Conservation (phyloP, 2,888 invertebrate genomes). For the Chirona hameri region DNA sequence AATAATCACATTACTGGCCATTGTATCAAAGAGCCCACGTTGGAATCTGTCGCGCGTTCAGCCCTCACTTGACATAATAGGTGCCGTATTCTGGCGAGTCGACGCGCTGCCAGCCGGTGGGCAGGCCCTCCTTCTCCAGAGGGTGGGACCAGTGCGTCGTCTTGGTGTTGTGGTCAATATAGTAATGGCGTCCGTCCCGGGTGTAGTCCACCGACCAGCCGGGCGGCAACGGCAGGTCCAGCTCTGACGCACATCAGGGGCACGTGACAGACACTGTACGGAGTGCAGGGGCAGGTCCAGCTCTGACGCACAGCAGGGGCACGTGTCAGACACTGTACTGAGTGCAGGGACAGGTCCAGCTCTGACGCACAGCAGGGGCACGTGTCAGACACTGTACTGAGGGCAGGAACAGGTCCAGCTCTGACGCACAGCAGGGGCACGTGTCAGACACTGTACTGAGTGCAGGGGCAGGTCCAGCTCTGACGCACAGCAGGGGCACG, state of each 20-base stretch:
- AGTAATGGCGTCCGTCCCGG: conserved; percentile 79
- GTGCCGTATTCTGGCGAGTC: conserved; percentile 92
- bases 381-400: conserved; percentile 91
- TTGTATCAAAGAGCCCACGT: too few species aligned
- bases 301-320: neutral
- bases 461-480: neutral
- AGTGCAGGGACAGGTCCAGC: too few species aligned
- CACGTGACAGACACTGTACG: conserved; percentile 83
- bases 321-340: too few species aligned
- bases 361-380: too few species aligned
- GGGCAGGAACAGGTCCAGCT: too few species aligned
- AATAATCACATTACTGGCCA: too few species aligned
- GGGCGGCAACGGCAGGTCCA: conserved; percentile 82
- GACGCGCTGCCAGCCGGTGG: conserved; percentile 94
- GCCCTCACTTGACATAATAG: conserved; percentile 87
- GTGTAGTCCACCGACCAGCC: conserved; percentile 99
- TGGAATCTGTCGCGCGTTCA: too few species aligned
- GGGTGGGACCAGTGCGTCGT: conserved; percentile 99
- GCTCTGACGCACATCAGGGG: conserved; percentile 54
- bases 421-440: too few species aligned
- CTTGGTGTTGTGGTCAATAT: conserved; percentile 97
- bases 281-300: conserved; percentile 76
- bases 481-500: conserved; percentile 78
- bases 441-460: too few species aligned
- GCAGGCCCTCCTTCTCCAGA: conserved; percentile 83